Evolutionary conservation across 2,797 vertebrate species (phyloP), one percentile per base, ranked within the genome.

Genomic region (Distichodus sexfasciatus): DNA sequence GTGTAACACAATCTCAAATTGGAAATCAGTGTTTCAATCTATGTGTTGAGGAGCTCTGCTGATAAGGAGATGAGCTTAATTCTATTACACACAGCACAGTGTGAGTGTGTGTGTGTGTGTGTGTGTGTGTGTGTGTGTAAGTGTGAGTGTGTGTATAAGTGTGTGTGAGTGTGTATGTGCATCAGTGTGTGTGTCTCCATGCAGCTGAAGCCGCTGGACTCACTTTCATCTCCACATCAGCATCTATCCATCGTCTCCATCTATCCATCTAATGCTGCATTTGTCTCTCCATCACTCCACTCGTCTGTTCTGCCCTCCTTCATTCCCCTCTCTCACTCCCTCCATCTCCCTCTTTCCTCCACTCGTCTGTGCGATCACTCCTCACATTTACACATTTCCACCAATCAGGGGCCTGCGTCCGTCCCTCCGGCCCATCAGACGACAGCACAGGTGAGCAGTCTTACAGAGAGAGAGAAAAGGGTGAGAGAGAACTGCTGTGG

Each of bases 1-100:
- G 86, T 87, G 89, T 87, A 89, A 91, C 91, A 92, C 89, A 88
- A 92, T 91, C 90, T 90, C 83, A 90, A 91, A 92, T 90, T 91
- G 90, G 86, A 92, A 92, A 92, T 92, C 90, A 82, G 87, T 87
- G 89, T 87, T 89, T 89, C 89, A 86, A 91, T 91, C 90, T 92
- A 82, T 1, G 74, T 76, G 84, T 85, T 82, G 81, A 31, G 81
- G 81, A 76, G 80, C 79, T 83, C 76, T 64, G 43, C 84, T 74
- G 89, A 90, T 90, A 91, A 90, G 82, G 77, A 87, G 86, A 86
- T 77, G 70, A 76, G 81, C 79, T 87, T 91, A 90, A 91, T 91
- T 90, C 89, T 88, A 91, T 91, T 91, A 91, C 89, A 90, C 90
- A 86, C 81, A 87, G 83, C 83, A 84, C 67, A n/a, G n/a, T 19